Conservation (phyloP, 2,797 vertebrate species). For the Sebastes dallii region DNA sequence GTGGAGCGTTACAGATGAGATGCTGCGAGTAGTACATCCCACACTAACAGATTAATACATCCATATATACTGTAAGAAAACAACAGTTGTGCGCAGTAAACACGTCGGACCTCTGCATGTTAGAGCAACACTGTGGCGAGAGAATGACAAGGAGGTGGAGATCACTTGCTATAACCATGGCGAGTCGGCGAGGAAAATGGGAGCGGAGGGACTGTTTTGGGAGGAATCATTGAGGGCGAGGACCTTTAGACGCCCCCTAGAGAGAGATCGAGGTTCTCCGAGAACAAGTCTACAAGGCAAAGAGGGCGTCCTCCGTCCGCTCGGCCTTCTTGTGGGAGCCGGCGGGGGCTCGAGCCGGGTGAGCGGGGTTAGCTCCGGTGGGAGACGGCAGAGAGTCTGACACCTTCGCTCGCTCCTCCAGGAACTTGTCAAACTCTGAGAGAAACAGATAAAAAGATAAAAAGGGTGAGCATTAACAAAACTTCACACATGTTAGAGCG, state of each 20-base stretch:
- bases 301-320: conserved; percentile 93
- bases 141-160: conserved; percentile 33
- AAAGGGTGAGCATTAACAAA: neutral
- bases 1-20: conserved; percentile 52
- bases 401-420: conserved; percentile 94
- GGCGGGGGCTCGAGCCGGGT: conserved; percentile 54
- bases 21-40: conserved; percentile 54
- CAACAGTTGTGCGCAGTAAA: conserved; percentile 55
- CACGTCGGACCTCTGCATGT: conserved; percentile 49
- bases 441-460: conserved; percentile 20
- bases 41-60: conserved; percentile 63
- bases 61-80: conserved; percentile 38
- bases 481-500: neutral
- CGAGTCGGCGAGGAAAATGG: conserved; percentile 49
- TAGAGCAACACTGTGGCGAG: conserved; percentile 46
- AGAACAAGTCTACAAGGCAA: conserved; percentile 86
- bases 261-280: conserved; percentile 43
- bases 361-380: conserved; percentile 76
- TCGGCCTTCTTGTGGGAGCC: conserved; percentile 90
- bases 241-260: conserved; percentile 29
- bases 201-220: conserved; percentile 31
- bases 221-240: conserved; percentile 1
- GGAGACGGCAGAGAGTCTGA: conserved; percentile 88
- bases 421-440: conserved; percentile 97
- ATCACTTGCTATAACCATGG: conserved; percentile 42